Base-by-base conservation (phyloP, 2,113 vertebrate species). In the Spheniscus mendiculus region DNA sequence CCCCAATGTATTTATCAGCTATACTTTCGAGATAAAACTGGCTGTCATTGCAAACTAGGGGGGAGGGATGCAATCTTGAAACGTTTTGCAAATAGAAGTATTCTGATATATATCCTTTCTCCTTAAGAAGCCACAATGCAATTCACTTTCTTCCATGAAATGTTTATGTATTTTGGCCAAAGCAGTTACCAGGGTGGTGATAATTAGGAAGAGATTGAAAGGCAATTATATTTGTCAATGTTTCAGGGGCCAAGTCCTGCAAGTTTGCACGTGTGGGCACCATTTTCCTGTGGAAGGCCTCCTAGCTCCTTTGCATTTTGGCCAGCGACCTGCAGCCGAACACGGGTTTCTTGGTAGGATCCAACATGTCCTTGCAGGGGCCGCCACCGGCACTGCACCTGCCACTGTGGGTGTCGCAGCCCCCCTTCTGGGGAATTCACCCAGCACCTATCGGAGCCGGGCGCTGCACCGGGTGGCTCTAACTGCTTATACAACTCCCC, bases 391-490 rank as follows among this genome's bases (percentile, higher is more conserved):
- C 21, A 4, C 23, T 0, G 8, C 23, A 3, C 21, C 32, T 12
- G 40, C 42, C 1, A 0, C 72, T 12, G 16, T 0, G 19, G 34
- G 40, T 69, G 71, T 38, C 13, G 1, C 65, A 70, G 34, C 34
- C 15, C 40, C 1, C 3, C 14, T 87, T 90, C n/a, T 42, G 20
- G 74, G 56, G 58, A 29, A 2, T 23, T 49, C 49, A 2, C 44
- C 74, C 83, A 38, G 74, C 49, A 6, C 55, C 59, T 29, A 0
- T 5, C 0, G 2, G 56, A 71, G 89, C 38, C 2, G 2, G 30
- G 11, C 0, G 1, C 78, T 61, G 32, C 38, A 4, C 6, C 0
- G 83, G 1, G 38, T 53, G 83, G 63, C 66, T 92, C 30, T 16
- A 13, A 5, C 38, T 26, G 73, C 73, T 93, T 85, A 44, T 7